Conservation (phyloP, 2,888 invertebrate genomes). For the Megastigmus dorsalis region DNA sequence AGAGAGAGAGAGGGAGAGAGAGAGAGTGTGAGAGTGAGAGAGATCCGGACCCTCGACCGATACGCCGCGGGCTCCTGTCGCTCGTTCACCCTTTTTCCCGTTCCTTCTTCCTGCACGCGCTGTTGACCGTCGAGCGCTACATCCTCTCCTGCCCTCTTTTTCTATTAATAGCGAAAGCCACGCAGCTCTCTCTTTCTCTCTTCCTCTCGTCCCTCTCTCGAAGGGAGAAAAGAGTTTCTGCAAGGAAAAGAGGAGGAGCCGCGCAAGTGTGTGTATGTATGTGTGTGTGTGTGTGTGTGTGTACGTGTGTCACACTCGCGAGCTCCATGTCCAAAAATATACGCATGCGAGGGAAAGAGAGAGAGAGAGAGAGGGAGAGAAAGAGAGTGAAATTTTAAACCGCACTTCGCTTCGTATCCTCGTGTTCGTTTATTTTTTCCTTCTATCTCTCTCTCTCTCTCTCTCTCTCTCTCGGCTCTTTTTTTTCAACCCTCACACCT, state of each 20-base stretch:
- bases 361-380: conserved; percentile 1
- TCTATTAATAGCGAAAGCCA: conserved; percentile 67
- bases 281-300: not conserved
- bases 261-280: not conserved
- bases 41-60: conserved; percentile 19
- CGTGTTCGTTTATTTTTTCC: too few species aligned
- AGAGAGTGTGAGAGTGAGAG: too few species aligned
- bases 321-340: conserved; percentile 45
- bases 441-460: conserved; percentile 25
- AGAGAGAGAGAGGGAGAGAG: too few species aligned
- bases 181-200: conserved; percentile 12
- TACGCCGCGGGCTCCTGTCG: conserved; percentile 31
- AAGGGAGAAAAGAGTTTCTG: conserved; percentile 41
- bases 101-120: conserved; percentile 64
- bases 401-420: not conserved
- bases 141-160: conserved; percentile 63
- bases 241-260: conserved; percentile 11
- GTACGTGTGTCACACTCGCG: not conserved
- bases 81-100: conserved; percentile 57
- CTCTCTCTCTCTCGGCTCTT: conserved; percentile 39
- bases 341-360: not conserved
- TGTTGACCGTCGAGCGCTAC: conserved; percentile 62
- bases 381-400: conserved; percentile 38
- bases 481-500: conserved; percentile 46
- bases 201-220: conserved; percentile 46